Conservation (phyloP, 2,888 invertebrate species). For the Limnephilus marmoratus region DNA sequence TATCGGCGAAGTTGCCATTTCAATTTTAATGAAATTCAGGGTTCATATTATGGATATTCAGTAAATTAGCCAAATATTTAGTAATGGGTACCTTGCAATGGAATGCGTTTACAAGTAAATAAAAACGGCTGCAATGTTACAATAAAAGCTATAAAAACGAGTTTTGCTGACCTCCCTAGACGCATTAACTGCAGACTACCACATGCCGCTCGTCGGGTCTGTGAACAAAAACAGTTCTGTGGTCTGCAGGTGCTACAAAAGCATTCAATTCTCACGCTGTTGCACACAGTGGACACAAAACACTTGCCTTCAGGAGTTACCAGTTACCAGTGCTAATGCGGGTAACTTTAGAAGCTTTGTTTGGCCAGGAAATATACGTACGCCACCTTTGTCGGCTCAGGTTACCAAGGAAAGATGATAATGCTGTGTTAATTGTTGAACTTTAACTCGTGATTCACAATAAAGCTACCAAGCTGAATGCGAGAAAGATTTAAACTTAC, state of each 20-base stretch:
- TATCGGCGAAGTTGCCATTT: neutral
- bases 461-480: neutral
- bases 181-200: neutral
- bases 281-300: slow-evolving; percentile 36
- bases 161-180: slow-evolving; percentile 22
- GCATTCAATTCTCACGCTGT: slow-evolving; percentile 48
- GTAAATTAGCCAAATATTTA: neutral
- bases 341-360: slow-evolving; percentile 44
- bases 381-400: slow-evolving; percentile 45
- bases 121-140: neutral
- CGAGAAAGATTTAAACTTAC: neutral
- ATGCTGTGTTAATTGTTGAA: slow-evolving; percentile 41
- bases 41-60: neutral
- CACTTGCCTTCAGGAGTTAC: slow-evolving; percentile 26
- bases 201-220: slow-evolving; percentile 3
- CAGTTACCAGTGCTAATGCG: slow-evolving; percentile 44
- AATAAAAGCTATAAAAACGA: neutral
- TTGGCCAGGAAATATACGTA: slow-evolving; percentile 37
- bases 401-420: slow-evolving; percentile 39
- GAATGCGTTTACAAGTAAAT: neutral
- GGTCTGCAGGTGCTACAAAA: slow-evolving; percentile 33
- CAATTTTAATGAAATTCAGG: neutral
- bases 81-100: neutral
- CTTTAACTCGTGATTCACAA: slow-evolving; percentile 20
- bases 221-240: slow-evolving; percentile 45